Conservation (phyloP, 2,113 vertebrate species). For the Periophthalmodon schlosseri region DNA sequence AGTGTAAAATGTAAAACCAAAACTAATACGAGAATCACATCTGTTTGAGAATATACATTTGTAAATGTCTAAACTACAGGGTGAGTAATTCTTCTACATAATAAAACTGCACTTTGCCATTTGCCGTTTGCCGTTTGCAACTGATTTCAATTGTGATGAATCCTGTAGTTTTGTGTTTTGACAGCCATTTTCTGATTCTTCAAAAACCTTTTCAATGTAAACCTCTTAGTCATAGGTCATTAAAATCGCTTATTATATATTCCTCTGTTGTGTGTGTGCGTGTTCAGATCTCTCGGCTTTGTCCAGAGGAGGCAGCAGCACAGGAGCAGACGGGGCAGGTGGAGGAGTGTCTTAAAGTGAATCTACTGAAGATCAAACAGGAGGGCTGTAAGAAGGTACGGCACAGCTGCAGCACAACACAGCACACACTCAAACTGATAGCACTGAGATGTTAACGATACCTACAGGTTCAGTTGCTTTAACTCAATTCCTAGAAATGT, state of each 20-base stretch:
- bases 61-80: no score
- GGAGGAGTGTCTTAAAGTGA: conserved; percentile 96
- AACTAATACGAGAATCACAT: background rate
- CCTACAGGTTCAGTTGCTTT: no score
- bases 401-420: background rate
- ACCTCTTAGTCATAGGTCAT: background rate
- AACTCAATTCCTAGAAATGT: no score
- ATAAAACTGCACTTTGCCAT: no score
- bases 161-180: no score
- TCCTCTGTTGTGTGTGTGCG: conserved; percentile 1
- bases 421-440: no score
- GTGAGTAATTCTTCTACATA: no score
- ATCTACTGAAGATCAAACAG: conserved; percentile 91
- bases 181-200: no score
- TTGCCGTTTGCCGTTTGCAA: no score
- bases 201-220: background rate
- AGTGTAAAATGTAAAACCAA: no score
- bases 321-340: conserved; percentile 98
- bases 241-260: background rate
- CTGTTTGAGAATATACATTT: background rate
- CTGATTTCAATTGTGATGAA: no score
- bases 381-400: conserved; percentile 93
- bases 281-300: conserved; percentile 87
- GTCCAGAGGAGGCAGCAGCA: conserved; percentile 94
- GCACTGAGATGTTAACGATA: no score